Base-by-base conservation (phyloP, 2,888 invertebrate genomes). In the Pomacea canaliculata region DNA sequence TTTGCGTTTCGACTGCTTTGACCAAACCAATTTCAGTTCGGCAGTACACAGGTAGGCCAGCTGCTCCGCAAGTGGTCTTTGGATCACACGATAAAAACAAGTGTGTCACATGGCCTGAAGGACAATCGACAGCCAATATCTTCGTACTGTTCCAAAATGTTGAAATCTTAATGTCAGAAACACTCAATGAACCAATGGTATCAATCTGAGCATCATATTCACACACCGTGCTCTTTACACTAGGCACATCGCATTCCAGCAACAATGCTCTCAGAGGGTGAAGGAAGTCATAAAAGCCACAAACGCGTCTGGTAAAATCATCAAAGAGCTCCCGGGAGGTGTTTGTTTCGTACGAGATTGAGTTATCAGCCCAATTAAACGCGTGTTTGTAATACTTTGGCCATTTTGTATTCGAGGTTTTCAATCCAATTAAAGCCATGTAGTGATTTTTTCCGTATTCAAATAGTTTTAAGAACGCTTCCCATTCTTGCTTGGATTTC, bases 401-500 rank as follows among this genome's bases (percentile, higher is more conserved):
- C 63, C n/a, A 63, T 0, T 19, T 27, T 27, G 23, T 23, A 19
- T 23, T 10, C 23, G n/a, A 5, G 5, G 63, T 63, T 27, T 27
- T 23, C 27, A 23, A 67, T 18, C 37, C 73, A 66, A n/a, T 66
- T 37, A 51, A 66, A 46, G 1, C n/a, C 37, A 46, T 8, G 68
- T 0, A 18, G 46, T n/a, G n/a, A n/a, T 7, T n/a, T 27, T 46
- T 46, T 56, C 73, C 73, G 23, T 59, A 68, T 46, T 59, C 59
- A 46, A 60, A 68, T 3, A 73, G 1, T 19, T 59, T 73, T 37
- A 8, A 37, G 56, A 73, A n/a, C 16, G 48, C 19, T 18, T 9
- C 27, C 73, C 66, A 67, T 37, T 73, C 68, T 13, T 51, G 46
- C 18, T 67, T 46, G 3, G 73, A 66, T 49, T 73, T 73, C 73